These are phyloP conservation scores for Solea senegalensis DNA, from an alignment of 2,113 vertebrate genomes.

Conservation along the genomic window DNA sequence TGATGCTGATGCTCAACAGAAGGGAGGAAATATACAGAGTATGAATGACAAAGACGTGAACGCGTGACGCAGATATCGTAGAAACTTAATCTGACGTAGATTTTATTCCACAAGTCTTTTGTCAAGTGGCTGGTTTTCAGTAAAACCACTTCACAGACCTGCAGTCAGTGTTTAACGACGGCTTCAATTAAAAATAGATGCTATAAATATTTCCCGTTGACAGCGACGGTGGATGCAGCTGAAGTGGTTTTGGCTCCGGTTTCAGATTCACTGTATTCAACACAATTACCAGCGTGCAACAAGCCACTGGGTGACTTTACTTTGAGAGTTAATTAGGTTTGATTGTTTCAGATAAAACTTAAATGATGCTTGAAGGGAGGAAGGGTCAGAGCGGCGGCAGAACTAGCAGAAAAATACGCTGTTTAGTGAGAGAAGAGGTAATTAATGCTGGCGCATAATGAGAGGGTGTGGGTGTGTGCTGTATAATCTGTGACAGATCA, in stretches of 20 bases:
- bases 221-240: slow-evolving; percentile 27
- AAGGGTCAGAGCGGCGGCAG: slow-evolving; percentile 35
- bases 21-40: neutral
- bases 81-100: no score
- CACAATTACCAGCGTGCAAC: slow-evolving; percentile 34
- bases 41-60: neutral
- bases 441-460: slow-evolving; percentile 32
- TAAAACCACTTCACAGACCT: no score
- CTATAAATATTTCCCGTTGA: slow-evolving; percentile 39
- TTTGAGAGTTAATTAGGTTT: slow-evolving; percentile 58
- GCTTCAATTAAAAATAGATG: slow-evolving; percentile 25
- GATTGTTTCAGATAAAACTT: slow-evolving; percentile 61
- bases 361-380: slow-evolving; percentile 59
- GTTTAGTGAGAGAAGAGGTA: slow-evolving; percentile 27
- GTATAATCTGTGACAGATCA: slow-evolving; percentile 13
- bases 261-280: slow-evolving; percentile 43
- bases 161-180: slow-evolving; percentile 23
- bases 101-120: no score
- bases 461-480: neutral
- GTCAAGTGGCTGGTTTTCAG: no score
- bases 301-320: slow-evolving; percentile 47
- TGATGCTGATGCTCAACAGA: neutral
- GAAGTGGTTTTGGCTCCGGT: slow-evolving; percentile 40
- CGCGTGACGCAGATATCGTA: no score
- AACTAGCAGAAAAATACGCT: neutral